Evolutionary conservation across 2,888 invertebrate species (phyloP).

Genomic region (Platypus cylindrus): DNA sequence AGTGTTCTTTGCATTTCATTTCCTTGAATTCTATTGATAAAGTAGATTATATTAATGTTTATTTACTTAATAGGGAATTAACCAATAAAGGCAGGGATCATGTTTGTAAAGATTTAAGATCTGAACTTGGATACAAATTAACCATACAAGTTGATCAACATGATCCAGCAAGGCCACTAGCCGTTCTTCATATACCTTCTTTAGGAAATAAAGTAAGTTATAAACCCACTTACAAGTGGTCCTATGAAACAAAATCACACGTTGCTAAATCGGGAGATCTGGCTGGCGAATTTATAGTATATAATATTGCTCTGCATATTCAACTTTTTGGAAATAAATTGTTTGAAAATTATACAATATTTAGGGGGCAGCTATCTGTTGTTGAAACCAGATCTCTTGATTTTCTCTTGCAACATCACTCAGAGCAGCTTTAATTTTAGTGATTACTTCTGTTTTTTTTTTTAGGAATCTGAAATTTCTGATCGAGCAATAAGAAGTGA

Average conservation of each 20-base stretch:
- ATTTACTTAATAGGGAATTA: constrained; percentile 37
- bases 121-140: constrained; percentile 77
- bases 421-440: too few species aligned
- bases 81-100: constrained; percentile 38
- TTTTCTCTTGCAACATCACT: too few species aligned
- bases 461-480: constrained; percentile 51
- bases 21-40: constrained; percentile 1
- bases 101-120: constrained; percentile 50
- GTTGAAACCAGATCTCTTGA: too few species aligned
- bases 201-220: constrained; percentile 45
- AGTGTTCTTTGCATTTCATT: too few species aligned
- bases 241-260: not conserved
- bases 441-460: constrained; percentile 2
- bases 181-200: constrained; percentile 54
- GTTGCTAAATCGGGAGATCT: too few species aligned
- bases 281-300: too few species aligned
- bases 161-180: constrained; percentile 63
- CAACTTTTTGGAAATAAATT: too few species aligned
- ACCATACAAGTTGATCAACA: constrained; percentile 78
- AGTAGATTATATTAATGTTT: constrained; percentile 5
- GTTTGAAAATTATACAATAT: too few species aligned
- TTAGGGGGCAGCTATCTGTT: too few species aligned
- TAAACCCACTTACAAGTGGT: not conserved
- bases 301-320: too few species aligned
- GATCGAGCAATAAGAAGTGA: constrained; percentile 75